phyloP scores from a whole-genome alignment of 2,113 vertebrate genomes.

The Noturus placidus region DNA sequence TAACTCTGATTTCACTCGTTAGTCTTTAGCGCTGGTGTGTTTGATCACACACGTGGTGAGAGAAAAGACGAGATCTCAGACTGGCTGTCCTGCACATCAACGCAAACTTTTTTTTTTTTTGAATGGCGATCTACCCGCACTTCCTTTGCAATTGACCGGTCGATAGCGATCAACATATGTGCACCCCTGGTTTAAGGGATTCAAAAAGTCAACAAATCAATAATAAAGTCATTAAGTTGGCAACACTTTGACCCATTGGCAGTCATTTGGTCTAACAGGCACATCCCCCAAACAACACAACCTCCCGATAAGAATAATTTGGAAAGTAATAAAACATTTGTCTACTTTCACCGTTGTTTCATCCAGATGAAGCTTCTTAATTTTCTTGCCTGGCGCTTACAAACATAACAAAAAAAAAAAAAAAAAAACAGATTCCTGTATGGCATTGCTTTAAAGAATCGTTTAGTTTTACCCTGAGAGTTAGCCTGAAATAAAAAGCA shows the following conservation, averaged over 20 bases:
- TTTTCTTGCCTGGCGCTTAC: background rate
- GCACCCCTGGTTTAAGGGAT: no score
- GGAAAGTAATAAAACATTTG: background rate
- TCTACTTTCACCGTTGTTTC: background rate
- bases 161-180: no score
- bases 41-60: no score
- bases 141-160: no score
- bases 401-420: background rate
- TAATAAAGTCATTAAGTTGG: background rate
- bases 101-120: no score
- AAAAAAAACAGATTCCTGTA: background rate
- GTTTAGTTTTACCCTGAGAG: background rate
- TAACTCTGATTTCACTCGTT: no score
- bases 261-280: background rate
- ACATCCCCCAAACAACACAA: background rate
- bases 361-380: background rate
- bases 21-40: no score
- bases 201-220: background rate
- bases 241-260: background rate
- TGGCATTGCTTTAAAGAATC: background rate
- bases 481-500: background rate
- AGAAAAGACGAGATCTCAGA: no score
- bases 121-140: no score
- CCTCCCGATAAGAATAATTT: background rate
- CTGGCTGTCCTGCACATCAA: no score